A percentile compares a stretch with the other conserved stretches of the same genome.
These are phyloP conservation scores for Sisor rabdophorus DNA, from an alignment of 2,113 vertebrate genomes.

Conservation along the genomic window DNA sequence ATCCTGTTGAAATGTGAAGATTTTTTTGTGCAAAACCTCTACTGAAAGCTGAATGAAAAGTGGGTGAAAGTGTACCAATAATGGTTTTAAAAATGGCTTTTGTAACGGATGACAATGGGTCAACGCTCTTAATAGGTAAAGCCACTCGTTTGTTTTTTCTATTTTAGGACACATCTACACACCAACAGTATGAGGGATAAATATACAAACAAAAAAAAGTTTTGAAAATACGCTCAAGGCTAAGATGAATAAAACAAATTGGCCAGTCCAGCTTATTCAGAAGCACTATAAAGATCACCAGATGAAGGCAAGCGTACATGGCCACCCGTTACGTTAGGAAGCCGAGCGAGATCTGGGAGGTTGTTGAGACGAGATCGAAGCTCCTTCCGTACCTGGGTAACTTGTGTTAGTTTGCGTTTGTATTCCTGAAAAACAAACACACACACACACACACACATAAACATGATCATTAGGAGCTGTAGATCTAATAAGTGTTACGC, in stretches of 20 bases:
- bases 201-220: conserved; percentile 25
- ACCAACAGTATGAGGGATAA: conserved; percentile 26
- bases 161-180: conserved; percentile 19
- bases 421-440: conserved; percentile 85
- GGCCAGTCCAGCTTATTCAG: conserved; percentile 71
- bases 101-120: not conserved
- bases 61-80: not conserved
- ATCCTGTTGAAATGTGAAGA: not conserved
- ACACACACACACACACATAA: conserved; percentile 43
- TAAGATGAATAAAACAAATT: not conserved
- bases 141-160: not conserved
- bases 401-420: conserved; percentile 90
- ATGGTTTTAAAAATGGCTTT: conserved; percentile 19
- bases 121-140: not conserved
- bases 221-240: conserved; percentile 27
- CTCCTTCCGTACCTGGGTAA: conserved; percentile 94
- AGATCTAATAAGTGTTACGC: no score
- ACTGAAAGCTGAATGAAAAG: not conserved
- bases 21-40: conserved; percentile 10
- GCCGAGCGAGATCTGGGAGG: conserved; percentile 84
- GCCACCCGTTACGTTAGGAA: conserved; percentile 83
- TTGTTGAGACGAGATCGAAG: conserved; percentile 87
- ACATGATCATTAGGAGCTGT: not conserved
- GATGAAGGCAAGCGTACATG: conserved; percentile 80
- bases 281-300: conserved; percentile 80